These are phyloP conservation scores for Crossaster papposus DNA, from an alignment of 53 echinoderm and acorn worm genomes.

Conservation along the genomic window DNA sequence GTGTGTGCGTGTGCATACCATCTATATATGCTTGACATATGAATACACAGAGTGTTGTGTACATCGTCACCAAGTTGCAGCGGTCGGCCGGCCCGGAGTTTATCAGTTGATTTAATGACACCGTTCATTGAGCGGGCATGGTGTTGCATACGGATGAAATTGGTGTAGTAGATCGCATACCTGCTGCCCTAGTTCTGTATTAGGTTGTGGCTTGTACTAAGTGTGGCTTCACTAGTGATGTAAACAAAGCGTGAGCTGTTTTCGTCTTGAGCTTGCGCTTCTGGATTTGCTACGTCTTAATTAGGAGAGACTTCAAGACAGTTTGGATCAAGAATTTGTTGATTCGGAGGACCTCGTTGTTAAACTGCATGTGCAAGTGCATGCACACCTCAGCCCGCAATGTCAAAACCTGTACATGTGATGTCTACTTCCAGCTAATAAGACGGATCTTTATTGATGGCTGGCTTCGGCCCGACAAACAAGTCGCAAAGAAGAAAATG, in stretches of 20 bases:
- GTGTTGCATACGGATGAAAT: not conserved
- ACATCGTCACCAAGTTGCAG: not conserved
- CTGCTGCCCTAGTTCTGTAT: not conserved
- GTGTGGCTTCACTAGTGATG: not conserved
- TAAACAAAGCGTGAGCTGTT: no score
- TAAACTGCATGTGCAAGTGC: not conserved
- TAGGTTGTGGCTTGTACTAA: not conserved
- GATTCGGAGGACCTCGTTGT: not conserved
- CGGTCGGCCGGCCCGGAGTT: not conserved
- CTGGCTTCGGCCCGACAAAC: not conserved
- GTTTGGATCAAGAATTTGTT: not conserved
- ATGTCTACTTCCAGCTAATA: not conserved
- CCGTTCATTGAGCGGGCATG: conserved; percentile 19
- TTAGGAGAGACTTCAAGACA: no score
- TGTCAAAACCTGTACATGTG: no score
- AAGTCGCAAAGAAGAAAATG: not conserved
- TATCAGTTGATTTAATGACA: conserved; percentile 11
- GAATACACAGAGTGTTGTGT: not conserved
- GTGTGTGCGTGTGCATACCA: not conserved
- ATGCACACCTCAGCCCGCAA: no score
- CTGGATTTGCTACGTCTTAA: no score
- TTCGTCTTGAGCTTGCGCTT: no score
- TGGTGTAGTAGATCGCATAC: not conserved
- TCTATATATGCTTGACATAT: not conserved
- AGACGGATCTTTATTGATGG: not conserved